A percentile compares a stretch with the other conserved stretches of the same genome.
Evolutionary conservation across 1,140 invertebrate species (phyloP).

Genomic region (Euura lappo): DNA sequence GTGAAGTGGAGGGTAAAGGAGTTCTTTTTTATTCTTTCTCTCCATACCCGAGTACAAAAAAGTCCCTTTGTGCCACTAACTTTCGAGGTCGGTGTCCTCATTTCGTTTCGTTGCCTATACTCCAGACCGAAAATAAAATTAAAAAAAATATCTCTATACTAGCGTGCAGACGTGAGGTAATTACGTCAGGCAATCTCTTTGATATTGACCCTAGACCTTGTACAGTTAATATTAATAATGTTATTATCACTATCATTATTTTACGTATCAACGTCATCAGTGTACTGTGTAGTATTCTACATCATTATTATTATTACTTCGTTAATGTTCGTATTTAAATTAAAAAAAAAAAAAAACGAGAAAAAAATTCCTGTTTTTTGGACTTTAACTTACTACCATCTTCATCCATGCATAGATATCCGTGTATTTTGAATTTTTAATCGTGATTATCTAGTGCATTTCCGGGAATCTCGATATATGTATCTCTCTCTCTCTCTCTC

Average conservation of each 20-base stretch:
- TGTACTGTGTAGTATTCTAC: no score
- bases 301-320: not conserved
- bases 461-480: no score
- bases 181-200: slow-evolving; percentile 6
- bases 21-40: no score
- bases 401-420: no score
- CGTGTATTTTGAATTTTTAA: no score
- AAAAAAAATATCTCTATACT: not conserved
- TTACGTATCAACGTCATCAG: not conserved
- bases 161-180: not conserved
- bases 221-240: slow-evolving; percentile 1
- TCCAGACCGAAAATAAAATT: not conserved
- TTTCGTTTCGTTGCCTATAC: not conserved
- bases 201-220: slow-evolving; percentile 2
- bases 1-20: no score
- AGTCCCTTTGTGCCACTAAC: not conserved
- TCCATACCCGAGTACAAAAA: no score
- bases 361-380: no score
- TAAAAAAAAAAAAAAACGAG: not conserved
- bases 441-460: no score
- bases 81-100: not conserved
- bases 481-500: no score
- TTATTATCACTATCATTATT: not conserved
- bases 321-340: not conserved
- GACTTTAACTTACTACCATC: no score